Evolutionary conservation across 2,888 invertebrate species (phyloP).

Genomic region (Periphyllus acericola): DNA sequence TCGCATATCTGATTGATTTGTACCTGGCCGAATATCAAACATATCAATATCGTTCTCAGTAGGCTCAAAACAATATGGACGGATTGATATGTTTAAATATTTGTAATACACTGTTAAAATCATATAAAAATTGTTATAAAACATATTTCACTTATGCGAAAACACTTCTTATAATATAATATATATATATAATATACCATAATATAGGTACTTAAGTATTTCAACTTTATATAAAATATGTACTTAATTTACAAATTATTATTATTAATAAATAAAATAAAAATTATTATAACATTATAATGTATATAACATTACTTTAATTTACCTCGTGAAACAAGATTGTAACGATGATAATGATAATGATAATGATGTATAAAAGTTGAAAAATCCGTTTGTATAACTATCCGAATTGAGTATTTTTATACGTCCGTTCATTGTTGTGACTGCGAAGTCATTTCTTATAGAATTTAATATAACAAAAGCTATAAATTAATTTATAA

Average conservation of each 20-base stretch:
- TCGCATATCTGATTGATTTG: neutral
- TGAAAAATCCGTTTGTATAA: neutral
- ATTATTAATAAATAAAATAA: no score
- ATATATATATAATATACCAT: neutral
- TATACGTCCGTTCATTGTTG: no score
- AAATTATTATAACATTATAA: no score
- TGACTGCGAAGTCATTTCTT: no score
- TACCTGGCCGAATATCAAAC: neutral
- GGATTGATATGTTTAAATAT: conserved; percentile 20
- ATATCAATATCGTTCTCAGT: conserved; percentile 20
- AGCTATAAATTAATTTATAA: conserved; percentile 4
- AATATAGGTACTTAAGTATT: neutral
- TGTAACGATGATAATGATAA: neutral
- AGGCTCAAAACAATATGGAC: conserved; percentile 26
- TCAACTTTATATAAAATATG: conserved; percentile 14
- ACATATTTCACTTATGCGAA: conserved; percentile 1
- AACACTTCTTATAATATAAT: conserved; percentile 1
- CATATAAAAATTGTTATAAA: neutral
- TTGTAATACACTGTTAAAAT: conserved; percentile 17
- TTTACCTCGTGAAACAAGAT: conserved; percentile 14
- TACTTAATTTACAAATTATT: conserved; percentile 8
- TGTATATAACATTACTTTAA: neutral
- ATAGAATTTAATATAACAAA: neutral
- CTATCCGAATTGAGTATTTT: no score
- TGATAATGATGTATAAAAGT: neutral